Percentiles rank a stretch among this genome's conserved stretches.
Evolutionary conservation across 2,888 invertebrate species (phyloP).

Genomic region (Hyposoter dolosus): DNA sequence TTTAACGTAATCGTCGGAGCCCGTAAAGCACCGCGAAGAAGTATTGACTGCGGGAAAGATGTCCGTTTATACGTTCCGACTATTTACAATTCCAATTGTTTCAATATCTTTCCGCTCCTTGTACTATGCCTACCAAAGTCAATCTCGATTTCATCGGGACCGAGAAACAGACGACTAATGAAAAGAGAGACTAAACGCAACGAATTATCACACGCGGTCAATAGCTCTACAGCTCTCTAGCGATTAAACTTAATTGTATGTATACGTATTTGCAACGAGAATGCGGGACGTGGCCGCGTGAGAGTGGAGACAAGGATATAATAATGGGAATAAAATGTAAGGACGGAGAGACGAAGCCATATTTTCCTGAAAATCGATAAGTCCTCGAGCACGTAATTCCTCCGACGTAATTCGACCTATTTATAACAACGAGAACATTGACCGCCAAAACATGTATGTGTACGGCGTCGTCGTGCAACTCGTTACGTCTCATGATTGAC

Average conservation of each 20-base stretch:
- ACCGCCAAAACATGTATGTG: conserved; percentile 26
- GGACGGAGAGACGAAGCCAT: conserved; percentile 16
- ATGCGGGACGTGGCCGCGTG: not conserved
- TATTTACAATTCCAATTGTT: not conserved
- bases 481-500: conserved; percentile 4
- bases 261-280: not conserved
- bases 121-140: not conserved
- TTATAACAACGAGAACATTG: conserved; percentile 59
- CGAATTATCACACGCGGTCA: not conserved
- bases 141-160: not conserved
- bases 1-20: conserved; percentile 8
- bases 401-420: conserved; percentile 59
- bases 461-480: conserved; percentile 4
- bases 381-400: conserved; percentile 36
- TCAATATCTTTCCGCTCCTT: not conserved
- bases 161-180: not conserved
- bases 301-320: not conserved
- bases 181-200: not conserved
- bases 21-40: not conserved
- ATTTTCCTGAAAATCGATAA: conserved; percentile 57
- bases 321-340: conserved; percentile 7
- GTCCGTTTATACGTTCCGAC: not conserved
- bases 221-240: not conserved
- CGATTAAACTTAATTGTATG: not conserved
- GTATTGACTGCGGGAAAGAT: not conserved